A percentile compares a stretch with the other conserved stretches of the same genome.
phyloP scores from a whole-genome alignment of 1,140 invertebrate species.

The Bicyclus anynana region DNA sequence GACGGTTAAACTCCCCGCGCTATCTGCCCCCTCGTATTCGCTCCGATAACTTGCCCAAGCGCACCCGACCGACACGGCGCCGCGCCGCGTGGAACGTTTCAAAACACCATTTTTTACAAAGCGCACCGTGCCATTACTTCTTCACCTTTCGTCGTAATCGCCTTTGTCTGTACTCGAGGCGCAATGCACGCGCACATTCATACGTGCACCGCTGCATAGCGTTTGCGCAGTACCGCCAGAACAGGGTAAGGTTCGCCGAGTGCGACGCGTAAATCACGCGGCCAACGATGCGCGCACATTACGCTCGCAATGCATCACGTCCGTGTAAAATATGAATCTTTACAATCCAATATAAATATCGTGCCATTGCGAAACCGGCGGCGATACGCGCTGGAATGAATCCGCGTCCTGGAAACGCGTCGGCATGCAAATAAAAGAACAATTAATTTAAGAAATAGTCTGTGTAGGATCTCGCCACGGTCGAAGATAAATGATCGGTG shows the following conservation, averaged over 20 bases:
- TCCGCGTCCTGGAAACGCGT: conserved; percentile 15
- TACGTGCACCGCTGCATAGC: conserved; percentile 21
- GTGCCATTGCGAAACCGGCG: conserved; percentile 29
- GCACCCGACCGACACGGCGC: conserved; percentile 72
- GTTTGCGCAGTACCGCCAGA: conserved; percentile 37
- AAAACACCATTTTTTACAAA: conserved; percentile 60
- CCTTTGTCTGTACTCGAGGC: conserved; percentile 30
- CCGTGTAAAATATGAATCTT: conserved; percentile 36
- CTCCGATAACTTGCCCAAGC: conserved; percentile 75
- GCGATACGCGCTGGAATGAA: conserved; percentile 31
- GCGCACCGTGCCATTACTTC: conserved; percentile 52
- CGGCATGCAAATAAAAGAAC: conserved; percentile 17
- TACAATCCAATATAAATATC: conserved; percentile 25
- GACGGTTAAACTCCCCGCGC: conserved; percentile 72
- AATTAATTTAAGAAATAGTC: conserved; percentile 45
- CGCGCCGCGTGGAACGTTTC: conserved; percentile 65
- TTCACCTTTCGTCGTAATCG: conserved; percentile 34
- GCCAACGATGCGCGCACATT: conserved; percentile 64
- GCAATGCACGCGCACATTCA: conserved; percentile 45
- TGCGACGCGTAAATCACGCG: conserved; percentile 52
- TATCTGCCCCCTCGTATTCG: conserved; percentile 75
- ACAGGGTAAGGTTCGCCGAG: conserved; percentile 51
- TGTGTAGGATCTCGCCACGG: conserved; percentile 39
- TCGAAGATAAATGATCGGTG: conserved; percentile 55
- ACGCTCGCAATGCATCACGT: conserved; percentile 48